Evolutionary conservation across 2,888 invertebrate genomes (phyloP), one percentile per base, ranked within the genome.

Genomic region (Clunio marinus): DNA sequence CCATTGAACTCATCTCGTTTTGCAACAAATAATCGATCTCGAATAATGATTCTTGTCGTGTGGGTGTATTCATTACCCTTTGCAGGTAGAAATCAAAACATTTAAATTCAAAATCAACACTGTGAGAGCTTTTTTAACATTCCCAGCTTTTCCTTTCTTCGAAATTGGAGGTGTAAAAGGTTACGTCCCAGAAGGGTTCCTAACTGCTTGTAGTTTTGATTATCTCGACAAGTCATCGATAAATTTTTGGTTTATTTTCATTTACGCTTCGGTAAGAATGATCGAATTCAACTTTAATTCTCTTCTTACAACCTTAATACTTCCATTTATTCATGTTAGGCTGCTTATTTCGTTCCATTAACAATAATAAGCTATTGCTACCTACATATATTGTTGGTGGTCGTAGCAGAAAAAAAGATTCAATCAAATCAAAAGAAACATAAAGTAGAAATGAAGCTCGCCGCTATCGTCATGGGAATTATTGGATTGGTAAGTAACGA

Each of bases 151-250:
- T 1, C 68, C 68, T 10, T 58, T 35, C 17, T 75, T 86, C 25
- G 82, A 86, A 73, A 81, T 89, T 51, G 89, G 89, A 7, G 89
- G 90, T 8, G 82, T 89, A 72, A 88, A 88, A 22, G 82, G 81
- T 35, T 93, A 92, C 78, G 88, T 90, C 15, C 91, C 92, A 4
- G 93, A 93, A 76, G 92, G 91, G 1, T 91, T 85, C 75, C 82
- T 92, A 70, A 91, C 90, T 20, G 88, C 89, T 73, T 93, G 93
- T 78, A 89, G 91, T 74, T 93, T 90, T 75, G 92, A 93, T 77
- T 93, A 93, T 74, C 81, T 93, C 59, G 85, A 88, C 1, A 83
- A 85, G 67, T 73, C 77, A 0, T 75, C 77, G 0, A 75, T 76
- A 0, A 85, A 84, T 1, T 83, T 84, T 62, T 81, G 83, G 70